phyloP scores from a whole-genome alignment of 2,113 vertebrate genomes.

The Phrynosoma platyrhinos region DNA sequence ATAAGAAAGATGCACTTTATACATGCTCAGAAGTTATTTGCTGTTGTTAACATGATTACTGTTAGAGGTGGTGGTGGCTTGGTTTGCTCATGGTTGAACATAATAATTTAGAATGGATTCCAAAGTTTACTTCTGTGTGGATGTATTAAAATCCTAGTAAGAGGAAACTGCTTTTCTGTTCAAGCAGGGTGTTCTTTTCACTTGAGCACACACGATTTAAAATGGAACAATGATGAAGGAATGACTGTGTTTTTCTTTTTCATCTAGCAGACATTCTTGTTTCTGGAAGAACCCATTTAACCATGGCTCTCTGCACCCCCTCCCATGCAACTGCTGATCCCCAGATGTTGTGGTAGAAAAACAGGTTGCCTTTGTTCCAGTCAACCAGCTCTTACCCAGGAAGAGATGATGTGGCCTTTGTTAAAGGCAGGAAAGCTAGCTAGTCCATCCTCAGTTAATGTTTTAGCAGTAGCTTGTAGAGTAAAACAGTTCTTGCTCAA shows the following conservation, averaged over 20 bases:
- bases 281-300: not conserved
- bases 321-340: not conserved
- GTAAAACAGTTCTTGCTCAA: conserved; percentile 12
- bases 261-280: conserved; percentile 21
- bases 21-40: not conserved
- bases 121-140: not conserved
- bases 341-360: conserved; percentile 48
- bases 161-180: not conserved
- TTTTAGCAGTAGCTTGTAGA: not conserved
- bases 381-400: not conserved
- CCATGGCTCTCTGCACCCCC: conserved; percentile 25
- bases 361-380: conserved; percentile 8
- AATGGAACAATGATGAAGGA: conserved; percentile 2
- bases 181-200: conserved; percentile 14
- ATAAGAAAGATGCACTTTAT: not conserved
- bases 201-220: not conserved
- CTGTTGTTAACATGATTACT: too few relatives aligned
- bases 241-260: not conserved
- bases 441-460: not conserved
- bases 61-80: too few relatives aligned
- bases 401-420: not conserved
- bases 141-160: not conserved
- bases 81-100: too few relatives aligned
- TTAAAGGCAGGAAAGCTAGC: not conserved
- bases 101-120: not conserved